Evolutionary conservation across 2,797 vertebrate species (phyloP).

Genomic region (Falco rusticolus): DNA sequence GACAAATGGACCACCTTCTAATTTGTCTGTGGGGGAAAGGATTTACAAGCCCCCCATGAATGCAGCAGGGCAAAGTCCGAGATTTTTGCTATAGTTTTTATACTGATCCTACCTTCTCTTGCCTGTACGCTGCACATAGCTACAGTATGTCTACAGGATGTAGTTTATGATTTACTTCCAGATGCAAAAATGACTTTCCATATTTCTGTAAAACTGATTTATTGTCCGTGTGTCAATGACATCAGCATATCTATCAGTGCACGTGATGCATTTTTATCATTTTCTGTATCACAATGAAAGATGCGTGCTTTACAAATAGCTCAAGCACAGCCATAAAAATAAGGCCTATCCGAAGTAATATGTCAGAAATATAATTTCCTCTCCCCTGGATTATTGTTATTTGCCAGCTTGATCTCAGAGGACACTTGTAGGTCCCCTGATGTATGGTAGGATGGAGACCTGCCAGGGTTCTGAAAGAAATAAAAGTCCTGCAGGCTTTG

Average conservation of each 20-base stretch:
- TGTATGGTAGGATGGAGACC: background rate
- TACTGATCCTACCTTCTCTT: background rate
- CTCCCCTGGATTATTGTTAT: background rate
- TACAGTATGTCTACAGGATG: background rate
- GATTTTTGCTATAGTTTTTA: background rate
- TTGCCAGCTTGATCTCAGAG: conserved; percentile 3
- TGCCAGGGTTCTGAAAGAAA: conserved; percentile 2
- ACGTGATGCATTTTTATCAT: background rate
- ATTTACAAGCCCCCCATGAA: background rate
- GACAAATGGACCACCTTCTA: background rate
- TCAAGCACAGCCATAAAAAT: conserved; percentile 15
- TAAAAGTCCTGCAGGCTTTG: background rate
- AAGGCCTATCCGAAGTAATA: background rate
- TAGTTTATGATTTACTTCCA: background rate
- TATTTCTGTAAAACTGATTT: background rate
- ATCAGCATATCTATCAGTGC: background rate
- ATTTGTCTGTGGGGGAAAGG: background rate
- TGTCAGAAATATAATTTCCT: conserved; percentile 11
- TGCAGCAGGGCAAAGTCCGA: background rate
- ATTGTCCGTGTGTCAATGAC: background rate
- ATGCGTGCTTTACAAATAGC: background rate
- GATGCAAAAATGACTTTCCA: background rate
- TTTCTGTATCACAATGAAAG: background rate
- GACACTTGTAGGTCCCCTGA: background rate
- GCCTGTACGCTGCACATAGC: background rate